Evolutionary conservation across 2,113 vertebrate genomes (phyloP), one percentile per base, ranked within the genome.

Genomic region (Rhagologus leucostigma): DNA sequence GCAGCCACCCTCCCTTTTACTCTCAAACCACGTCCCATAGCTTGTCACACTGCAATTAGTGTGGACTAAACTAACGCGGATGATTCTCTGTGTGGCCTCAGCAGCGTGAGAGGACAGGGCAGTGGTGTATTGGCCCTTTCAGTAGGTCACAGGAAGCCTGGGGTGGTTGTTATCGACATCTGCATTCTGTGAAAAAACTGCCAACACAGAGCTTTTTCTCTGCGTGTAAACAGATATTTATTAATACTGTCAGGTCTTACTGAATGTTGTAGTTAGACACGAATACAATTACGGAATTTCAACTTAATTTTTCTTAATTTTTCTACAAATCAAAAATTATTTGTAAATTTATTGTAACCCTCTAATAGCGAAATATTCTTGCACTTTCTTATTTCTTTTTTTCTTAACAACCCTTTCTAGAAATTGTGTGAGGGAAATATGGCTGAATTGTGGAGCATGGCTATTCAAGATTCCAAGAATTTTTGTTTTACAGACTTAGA

Each of bases 211-310:
- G 84, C 20, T 76, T 69, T 71, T 85, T 85, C 91, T 67, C 53
- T 86, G 13, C 67, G 84, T 64, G 70, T 39, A 82, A 96, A 93
- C 74, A 63, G 29, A 70, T 41, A 32, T 65, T 92, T 93, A 93
- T 92, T 94, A 86, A 68, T 83, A 52, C 33, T 95, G 70, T 84
- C 64, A 87, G 53, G 6, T 82, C 44, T 95, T 76, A 84, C 53
- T 94, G 89, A 88, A 64, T 95, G 84, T 84, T 74, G 82, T 19
- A 59, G 26, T 79, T 65, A 87, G 46, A 69, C 14, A 27, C 19
- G 88, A 89, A 87, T 55, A 68, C 29, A 49, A 77, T 95, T 70
- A 89, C 75, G 21, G 91, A 89, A 95, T 91, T 94, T 74, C 84
- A 74, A 65, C 46, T 92, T 96, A 24, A n/a, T 83, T 92, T 76